A percentile compares a stretch with the other conserved stretches of the same genome.
Conservation (phyloP, 2,888 invertebrate species). For the Brenthis daphne region DNA sequence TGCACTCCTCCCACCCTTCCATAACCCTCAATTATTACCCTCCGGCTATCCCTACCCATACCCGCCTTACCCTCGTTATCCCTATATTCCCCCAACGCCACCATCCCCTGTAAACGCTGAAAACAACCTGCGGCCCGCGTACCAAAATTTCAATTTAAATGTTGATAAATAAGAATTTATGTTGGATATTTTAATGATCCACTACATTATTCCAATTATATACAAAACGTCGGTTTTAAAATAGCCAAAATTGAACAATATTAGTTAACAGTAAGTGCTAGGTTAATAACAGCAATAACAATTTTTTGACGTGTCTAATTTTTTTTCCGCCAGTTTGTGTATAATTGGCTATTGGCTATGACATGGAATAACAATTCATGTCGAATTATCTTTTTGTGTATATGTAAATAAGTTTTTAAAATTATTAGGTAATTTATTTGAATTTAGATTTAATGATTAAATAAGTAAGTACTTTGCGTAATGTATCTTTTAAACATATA, state of each 20-base stretch:
- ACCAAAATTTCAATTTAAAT: slow-evolving; percentile 74
- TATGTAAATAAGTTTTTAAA: slow-evolving; percentile 27
- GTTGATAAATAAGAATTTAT: slow-evolving; percentile 66
- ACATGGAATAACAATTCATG: slow-evolving; percentile 13
- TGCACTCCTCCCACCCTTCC: slow-evolving; percentile 81
- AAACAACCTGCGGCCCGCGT: slow-evolving; percentile 73
- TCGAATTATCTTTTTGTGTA: slow-evolving; percentile 10
- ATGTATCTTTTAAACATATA: slow-evolving; percentile 23
- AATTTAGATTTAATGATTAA: slow-evolving; percentile 11
- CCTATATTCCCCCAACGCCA: slow-evolving; percentile 79
- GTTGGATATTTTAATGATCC: slow-evolving; percentile 19
- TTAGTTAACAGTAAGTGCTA: neutral
- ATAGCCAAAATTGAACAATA: slow-evolving; percentile 1
- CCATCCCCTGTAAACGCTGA: slow-evolving; percentile 72
- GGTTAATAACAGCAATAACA: neutral
- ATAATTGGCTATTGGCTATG: slow-evolving; percentile 17
- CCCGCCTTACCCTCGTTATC: slow-evolving; percentile 76
- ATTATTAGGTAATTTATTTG: slow-evolving; percentile 29
- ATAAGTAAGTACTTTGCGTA: neutral
- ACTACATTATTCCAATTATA: slow-evolving; percentile 1
- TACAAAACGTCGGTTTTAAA: slow-evolving; percentile 13
- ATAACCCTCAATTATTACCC: slow-evolving; percentile 82
- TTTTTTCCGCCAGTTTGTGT: slow-evolving; percentile 18
- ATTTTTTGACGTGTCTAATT: neutral
- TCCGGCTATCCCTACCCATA: slow-evolving; percentile 83